Base-by-base conservation (phyloP, 1,140 invertebrate genomes). In the Dendrolimus punctatus region DNA sequence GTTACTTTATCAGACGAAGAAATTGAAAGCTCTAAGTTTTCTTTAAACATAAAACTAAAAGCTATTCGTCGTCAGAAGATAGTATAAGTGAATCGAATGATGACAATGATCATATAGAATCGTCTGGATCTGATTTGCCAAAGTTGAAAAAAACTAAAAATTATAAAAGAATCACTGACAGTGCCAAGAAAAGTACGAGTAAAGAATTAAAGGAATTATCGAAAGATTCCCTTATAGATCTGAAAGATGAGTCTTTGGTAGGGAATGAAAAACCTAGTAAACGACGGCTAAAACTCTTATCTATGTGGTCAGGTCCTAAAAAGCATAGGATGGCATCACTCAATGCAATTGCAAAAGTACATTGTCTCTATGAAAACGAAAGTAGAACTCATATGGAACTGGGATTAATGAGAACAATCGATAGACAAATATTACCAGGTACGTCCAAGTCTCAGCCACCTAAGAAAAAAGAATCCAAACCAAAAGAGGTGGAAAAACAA, bases 311-410 rank as follows among this genome's bases (percentile, higher is more conserved):
- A 52, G 93, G 92, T 0, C 93, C 93, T 6, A 95, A 95, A 80
- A 89, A 92, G 52, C 93, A 95, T 71, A 89, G 95, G 58, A 95
- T 96, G 73, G 95, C 95, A 38, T 96, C 95, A 5, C 77, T 97
- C 9, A 97, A 97, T 80, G 95, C 95, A 0, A 80, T 95, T 64
- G 95, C 95, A n/a, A 96, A 97, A 88, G 95, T 97, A 39, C 95
- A 96, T 75, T 96, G 95, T 73, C 87, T 97, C 8, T 96, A 96
- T 66, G 95, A 97, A 78, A 96, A 96, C 74, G 95, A 96, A 79
- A 93, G 92, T 43, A 88, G 92, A 47, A 91, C 92, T 4, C 92
- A 92, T 63, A 89, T 93, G 57, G 90, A 90, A 60, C 56, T 90
- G 57, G 89, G 89, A 1, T 68, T 91, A 23, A 88, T 85, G 82